A percentile compares a stretch with the other conserved stretches of the same genome.
phyloP scores from a whole-genome alignment of 2,797 vertebrate genomes.

The Myotis daubentonii region DNA sequence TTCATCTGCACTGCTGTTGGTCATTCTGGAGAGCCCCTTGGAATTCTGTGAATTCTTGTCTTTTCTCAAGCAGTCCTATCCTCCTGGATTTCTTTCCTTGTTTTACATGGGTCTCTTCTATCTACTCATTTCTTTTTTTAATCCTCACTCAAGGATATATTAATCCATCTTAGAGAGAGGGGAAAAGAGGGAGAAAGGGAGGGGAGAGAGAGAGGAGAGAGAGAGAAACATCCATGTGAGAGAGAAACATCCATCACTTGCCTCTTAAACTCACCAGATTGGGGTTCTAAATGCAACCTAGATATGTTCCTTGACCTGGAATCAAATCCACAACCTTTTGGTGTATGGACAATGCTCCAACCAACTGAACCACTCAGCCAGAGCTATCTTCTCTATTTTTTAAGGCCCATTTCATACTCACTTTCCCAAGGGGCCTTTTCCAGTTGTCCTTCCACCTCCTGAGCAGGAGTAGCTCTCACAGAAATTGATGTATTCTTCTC shows the following conservation, averaged over 20 bases:
- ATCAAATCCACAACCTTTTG: too few relatives aligned
- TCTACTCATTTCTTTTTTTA: background rate
- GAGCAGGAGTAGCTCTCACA: rapidly evolving
- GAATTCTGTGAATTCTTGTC: background rate
- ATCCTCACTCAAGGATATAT: too few relatives aligned
- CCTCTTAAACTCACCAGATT: too few relatives aligned
- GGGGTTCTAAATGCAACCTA: too few relatives aligned
- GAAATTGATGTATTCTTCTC: background rate
- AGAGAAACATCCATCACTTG: too few relatives aligned
- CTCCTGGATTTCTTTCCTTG: background rate
- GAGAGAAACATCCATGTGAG: too few relatives aligned
- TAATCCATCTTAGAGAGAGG: too few relatives aligned
- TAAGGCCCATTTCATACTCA: background rate
- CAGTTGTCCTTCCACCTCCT: background rate
- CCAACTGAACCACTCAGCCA: too few relatives aligned
- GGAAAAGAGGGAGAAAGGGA: too few relatives aligned
- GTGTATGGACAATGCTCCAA: too few relatives aligned
- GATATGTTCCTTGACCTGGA: too few relatives aligned
- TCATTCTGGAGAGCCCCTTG: background rate
- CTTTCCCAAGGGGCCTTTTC: background rate
- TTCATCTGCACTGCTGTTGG: rapidly evolving
- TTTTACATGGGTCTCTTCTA: background rate
- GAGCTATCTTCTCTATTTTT: background rate
- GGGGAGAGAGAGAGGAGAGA: too few relatives aligned
- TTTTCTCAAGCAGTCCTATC: background rate